Evolutionary conservation across 2,888 invertebrate genomes (phyloP).

Genomic region (Onthophagus sagittarius): DNA sequence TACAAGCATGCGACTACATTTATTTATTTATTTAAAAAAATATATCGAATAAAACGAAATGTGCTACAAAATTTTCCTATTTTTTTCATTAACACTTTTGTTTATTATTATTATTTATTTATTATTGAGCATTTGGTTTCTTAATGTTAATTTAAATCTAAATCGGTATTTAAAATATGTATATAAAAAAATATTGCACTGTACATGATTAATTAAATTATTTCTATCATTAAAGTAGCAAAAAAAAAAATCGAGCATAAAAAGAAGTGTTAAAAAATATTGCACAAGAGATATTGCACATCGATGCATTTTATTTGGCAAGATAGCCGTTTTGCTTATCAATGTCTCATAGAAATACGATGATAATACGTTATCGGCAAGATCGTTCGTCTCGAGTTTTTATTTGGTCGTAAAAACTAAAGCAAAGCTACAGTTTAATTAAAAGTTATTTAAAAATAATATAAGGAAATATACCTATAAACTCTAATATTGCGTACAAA

Average conservation of each 20-base stretch:
- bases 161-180: background rate
- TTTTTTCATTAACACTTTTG: background rate
- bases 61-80: background rate
- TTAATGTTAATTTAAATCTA: background rate
- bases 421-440: background rate
- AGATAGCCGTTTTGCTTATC: background rate
- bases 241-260: background rate
- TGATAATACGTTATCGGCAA: background rate
- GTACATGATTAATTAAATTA: too few relatives aligned
- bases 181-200: background rate
- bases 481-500: background rate
- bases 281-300: background rate
- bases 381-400: background rate
- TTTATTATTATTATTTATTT: background rate
- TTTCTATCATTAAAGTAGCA: background rate
- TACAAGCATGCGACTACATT: background rate
- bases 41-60: background rate
- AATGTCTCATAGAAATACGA: background rate
- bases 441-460: background rate
- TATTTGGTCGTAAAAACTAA: background rate
- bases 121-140: background rate
- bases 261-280: background rate
- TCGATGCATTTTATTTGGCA: background rate
- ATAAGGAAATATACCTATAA: background rate
- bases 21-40: background rate